Percentiles rank a stretch among this genome's conserved stretches.
Evolutionary conservation across 1,140 invertebrate genomes (phyloP).

Genomic region (Heliconius melpomene): DNA sequence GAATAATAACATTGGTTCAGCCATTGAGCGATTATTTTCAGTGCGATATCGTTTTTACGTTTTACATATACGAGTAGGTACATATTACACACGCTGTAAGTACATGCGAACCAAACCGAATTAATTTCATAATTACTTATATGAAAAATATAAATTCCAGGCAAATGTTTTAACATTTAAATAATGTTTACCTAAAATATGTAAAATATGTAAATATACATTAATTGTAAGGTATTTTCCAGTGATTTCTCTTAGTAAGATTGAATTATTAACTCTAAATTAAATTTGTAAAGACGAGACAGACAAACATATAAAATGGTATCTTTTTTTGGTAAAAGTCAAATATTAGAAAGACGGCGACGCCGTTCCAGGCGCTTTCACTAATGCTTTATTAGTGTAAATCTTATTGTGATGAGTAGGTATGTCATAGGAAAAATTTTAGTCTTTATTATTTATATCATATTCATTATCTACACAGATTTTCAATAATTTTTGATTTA

Average conservation of each 20-base stretch:
- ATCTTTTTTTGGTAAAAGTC: neutral
- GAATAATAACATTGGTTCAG: constrained; percentile 6
- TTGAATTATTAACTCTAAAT: too few relatives aligned
- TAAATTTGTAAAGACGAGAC: neutral
- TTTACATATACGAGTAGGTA: neutral
- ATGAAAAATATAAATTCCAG: neutral
- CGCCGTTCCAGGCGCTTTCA: neutral
- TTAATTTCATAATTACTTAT: neutral
- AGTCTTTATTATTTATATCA: neutral
- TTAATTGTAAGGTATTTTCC: too few relatives aligned
- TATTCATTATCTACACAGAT: neutral
- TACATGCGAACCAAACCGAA: neutral
- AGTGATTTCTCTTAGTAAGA: too few relatives aligned
- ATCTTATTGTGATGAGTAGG: neutral
- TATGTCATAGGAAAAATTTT: neutral
- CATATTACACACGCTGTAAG: neutral
- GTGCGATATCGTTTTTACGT: constrained; percentile 8
- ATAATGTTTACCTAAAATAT: too few relatives aligned
- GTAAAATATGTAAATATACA: too few relatives aligned
- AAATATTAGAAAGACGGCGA: neutral
- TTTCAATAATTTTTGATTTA: neutral
- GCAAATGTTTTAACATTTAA: too few relatives aligned
- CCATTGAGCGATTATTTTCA: constrained; percentile 9
- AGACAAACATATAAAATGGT: neutral
- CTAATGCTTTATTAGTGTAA: neutral